phyloP scores from a whole-genome alignment of 2,888 invertebrate genomes.

The Mylabris sibirica region DNA sequence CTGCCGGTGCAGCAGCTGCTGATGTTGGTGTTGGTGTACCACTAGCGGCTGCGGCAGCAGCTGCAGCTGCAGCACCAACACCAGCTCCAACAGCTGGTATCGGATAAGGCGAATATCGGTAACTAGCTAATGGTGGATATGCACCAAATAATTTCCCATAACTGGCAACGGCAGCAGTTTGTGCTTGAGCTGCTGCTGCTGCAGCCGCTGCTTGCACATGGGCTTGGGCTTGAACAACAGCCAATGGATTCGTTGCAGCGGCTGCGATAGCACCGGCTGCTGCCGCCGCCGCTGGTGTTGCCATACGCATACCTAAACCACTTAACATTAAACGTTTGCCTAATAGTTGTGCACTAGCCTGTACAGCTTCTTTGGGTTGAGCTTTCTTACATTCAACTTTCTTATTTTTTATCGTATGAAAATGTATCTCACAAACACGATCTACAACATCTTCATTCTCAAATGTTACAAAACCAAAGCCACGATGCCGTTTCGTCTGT shows the following conservation, averaged over 20 bases:
- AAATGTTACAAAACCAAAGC: slow-evolving; percentile 91
- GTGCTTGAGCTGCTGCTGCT: slow-evolving; percentile 68
- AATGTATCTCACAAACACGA: slow-evolving; percentile 92
- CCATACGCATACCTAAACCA: slow-evolving; percentile 73
- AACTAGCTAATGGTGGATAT: slow-evolving; percentile 67
- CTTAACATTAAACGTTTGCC: slow-evolving; percentile 76
- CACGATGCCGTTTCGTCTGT: slow-evolving; percentile 89
- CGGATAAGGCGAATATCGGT: slow-evolving; percentile 72
- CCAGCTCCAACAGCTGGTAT: slow-evolving; percentile 59
- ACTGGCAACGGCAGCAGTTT: slow-evolving; percentile 68
- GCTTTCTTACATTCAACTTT: slow-evolving; percentile 91
- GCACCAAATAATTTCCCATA: slow-evolving; percentile 73
- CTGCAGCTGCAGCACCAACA: slow-evolving; percentile 62
- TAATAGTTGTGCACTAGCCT: slow-evolving; percentile 72
- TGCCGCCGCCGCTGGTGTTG: slow-evolving; percentile 66
- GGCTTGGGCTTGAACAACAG: slow-evolving; percentile 64
- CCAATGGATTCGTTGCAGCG: slow-evolving; percentile 68
- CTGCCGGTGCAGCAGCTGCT: slow-evolving; percentile 67
- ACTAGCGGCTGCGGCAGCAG: slow-evolving; percentile 66
- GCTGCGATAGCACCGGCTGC: slow-evolving; percentile 58
- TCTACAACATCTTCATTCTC: slow-evolving; percentile 92
- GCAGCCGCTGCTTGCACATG: slow-evolving; percentile 60
- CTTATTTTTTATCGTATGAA: slow-evolving; percentile 91
- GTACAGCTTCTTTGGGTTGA: slow-evolving; percentile 88
- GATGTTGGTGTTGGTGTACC: slow-evolving; percentile 61